Percentiles rank a stretch among this genome's conserved stretches.
Conservation (phyloP, 2,113 vertebrate species). For the Sclerurus mexicanus region DNA sequence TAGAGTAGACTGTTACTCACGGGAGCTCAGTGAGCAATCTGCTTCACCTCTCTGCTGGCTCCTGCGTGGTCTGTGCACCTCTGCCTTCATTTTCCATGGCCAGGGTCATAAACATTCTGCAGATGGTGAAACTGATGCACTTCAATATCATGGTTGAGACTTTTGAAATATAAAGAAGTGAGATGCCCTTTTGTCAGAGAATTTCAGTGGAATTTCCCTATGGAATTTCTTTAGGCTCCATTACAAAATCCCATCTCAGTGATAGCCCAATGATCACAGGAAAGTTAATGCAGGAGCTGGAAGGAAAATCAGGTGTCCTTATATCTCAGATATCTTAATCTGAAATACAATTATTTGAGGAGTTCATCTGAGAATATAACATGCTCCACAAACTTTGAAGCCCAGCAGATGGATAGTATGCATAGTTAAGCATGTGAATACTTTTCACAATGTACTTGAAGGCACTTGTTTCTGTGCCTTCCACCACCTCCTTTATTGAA, state of each 20-base stretch:
- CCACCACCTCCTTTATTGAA: neutral
- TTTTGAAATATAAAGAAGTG: neutral
- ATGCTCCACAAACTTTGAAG: neutral
- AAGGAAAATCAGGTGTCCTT: neutral
- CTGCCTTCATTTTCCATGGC: neutral
- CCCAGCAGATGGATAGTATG: neutral
- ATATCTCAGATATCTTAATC: neutral
- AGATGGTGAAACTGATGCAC: no score
- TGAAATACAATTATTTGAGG: neutral
- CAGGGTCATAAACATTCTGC: neutral
- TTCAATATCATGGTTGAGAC: neutral
- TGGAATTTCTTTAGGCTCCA: neutral
- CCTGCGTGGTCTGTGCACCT: neutral
- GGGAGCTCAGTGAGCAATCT: neutral
- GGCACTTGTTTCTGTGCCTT: neutral
- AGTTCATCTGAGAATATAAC: neutral
- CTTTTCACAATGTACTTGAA: neutral
- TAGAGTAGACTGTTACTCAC: neutral
- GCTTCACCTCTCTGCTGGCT: neutral
- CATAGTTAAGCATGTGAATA: neutral
- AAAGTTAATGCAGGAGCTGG: neutral
- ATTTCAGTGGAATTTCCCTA: neutral
- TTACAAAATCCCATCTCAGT: neutral
- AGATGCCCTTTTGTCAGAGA: neutral
- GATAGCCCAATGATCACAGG: neutral